Percentiles rank a stretch among this genome's conserved stretches.
Conservation (phyloP, 2,888 invertebrate genomes). For the Ditula angustiorana region DNA sequence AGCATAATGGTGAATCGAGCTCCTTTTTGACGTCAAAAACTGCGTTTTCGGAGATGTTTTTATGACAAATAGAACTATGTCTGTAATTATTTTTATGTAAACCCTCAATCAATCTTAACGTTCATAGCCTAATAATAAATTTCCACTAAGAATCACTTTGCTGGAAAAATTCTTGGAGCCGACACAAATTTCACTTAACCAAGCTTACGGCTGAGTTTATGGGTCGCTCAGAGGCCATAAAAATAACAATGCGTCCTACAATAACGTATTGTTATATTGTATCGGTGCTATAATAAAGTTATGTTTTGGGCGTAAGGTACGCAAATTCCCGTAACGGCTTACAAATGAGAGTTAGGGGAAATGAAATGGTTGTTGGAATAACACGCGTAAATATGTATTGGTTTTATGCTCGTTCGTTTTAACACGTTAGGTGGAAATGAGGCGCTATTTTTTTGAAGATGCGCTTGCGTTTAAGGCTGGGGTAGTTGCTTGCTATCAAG, state of each 20-base stretch:
- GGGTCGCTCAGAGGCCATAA: slow-evolving; percentile 61
- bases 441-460: too few relatives aligned
- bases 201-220: slow-evolving; percentile 62
- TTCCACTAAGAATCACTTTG: slow-evolving; percentile 59
- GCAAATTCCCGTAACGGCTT: slow-evolving; percentile 7
- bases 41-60: too few relatives aligned
- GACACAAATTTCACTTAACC: slow-evolving; percentile 73
- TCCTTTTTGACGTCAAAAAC: too few relatives aligned
- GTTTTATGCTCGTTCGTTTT: background rate
- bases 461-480: too few relatives aligned
- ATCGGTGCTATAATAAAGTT: slow-evolving; percentile 38
- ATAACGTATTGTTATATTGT: slow-evolving; percentile 50
- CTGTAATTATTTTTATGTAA: background rate
- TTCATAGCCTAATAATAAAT: slow-evolving; percentile 27
- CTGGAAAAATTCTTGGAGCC: slow-evolving; percentile 58
- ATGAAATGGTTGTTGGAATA: background rate
- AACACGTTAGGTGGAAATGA: background rate
- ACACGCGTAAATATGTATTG: background rate
- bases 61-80: too few relatives aligned
- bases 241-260: slow-evolving; percentile 59
- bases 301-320: slow-evolving; percentile 26
- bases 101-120: slow-evolving; percentile 14
- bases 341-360: background rate
- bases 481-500: too few relatives aligned
- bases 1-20: too few relatives aligned